These are phyloP conservation scores for Leptobrachium leishanense DNA, from an alignment of 2,113 vertebrate genomes.

Conservation along the genomic window DNA sequence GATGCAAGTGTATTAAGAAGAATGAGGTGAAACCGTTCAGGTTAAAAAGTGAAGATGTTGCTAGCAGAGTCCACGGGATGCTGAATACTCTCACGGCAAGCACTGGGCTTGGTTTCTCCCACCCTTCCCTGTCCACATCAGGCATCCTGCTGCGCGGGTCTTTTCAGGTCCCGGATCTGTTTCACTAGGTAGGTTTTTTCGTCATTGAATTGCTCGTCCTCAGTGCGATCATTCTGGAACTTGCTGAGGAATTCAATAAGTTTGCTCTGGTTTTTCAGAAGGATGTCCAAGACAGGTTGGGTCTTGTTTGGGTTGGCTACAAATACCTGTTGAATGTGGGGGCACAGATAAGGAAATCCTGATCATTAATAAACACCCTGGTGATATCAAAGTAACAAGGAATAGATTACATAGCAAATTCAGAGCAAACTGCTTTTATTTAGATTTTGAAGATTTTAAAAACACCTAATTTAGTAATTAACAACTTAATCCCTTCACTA, in stretches of 20 bases:
- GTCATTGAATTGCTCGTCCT: conserved; percentile 96
- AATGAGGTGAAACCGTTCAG: conserved; percentile 75
- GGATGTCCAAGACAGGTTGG: conserved; percentile 94
- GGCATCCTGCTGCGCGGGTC: conserved; percentile 89
- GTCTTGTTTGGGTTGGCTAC: conserved; percentile 96
- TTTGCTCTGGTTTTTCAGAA: conserved; percentile 96
- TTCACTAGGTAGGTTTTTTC: conserved; percentile 99
- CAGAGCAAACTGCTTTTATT: too few species aligned
- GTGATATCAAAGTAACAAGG: too few species aligned
- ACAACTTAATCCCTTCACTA: too few species aligned
- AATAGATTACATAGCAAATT: too few species aligned
- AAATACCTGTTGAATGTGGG: conserved; percentile 76
- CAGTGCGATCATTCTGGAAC: conserved; percentile 95
- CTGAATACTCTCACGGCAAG: conserved; percentile 77
- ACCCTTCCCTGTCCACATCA: conserved; percentile 64
- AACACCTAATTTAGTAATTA: too few species aligned
- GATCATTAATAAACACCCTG: too few species aligned
- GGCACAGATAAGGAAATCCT: too few species aligned
- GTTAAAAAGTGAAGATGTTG: conserved; percentile 61
- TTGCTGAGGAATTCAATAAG: conserved; percentile 97
- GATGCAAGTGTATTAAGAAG: conserved; percentile 63
- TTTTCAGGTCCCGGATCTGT: conserved; percentile 98
- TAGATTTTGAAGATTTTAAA: too few species aligned
- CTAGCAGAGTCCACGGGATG: conserved; percentile 59
- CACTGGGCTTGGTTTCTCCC: conserved; percentile 75